Percentiles rank a stretch among this genome's conserved stretches.
Evolutionary conservation across 64 coral and sea anemone species (phyloP).

Genomic region (Catalaphyllia jardinei): DNA sequence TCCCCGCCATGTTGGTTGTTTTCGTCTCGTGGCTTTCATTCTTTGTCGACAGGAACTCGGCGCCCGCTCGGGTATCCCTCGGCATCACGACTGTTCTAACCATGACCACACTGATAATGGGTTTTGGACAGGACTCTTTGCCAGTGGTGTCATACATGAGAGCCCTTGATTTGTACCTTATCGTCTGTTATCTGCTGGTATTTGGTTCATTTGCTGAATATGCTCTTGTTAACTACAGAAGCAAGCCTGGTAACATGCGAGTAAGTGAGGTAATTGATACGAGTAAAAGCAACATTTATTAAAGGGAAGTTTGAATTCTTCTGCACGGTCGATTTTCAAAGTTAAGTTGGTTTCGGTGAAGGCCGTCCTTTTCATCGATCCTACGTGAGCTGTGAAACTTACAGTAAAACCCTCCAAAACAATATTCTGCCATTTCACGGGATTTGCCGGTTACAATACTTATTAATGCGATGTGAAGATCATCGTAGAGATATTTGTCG

Average conservation of each 20-base stretch:
- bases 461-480: too few species aligned
- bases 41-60: constrained; percentile 48
- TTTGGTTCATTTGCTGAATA: constrained; percentile 53
- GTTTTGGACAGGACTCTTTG: constrained; percentile 42
- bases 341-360: too few species aligned
- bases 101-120: constrained; percentile 60
- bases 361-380: too few species aligned
- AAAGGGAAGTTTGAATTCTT: too few species aligned
- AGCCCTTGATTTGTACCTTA: constrained; percentile 39
- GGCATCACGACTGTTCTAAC: constrained; percentile 57
- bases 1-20: constrained; percentile 42
- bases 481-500: too few species aligned
- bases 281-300: neutral
- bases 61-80: constrained; percentile 53
- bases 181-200: constrained; percentile 58
- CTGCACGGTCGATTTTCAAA: too few species aligned
- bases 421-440: too few species aligned
- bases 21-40: constrained; percentile 56
- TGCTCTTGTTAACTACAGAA: constrained; percentile 37
- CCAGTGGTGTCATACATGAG: neutral
- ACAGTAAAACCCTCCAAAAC: too few species aligned
- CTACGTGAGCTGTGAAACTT: too few species aligned
- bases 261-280: neutral
- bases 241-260: neutral
- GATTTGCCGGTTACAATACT: too few species aligned